Conservation (phyloP, 2,888 invertebrate species). For the Acanthococcus lagerstroemiae region DNA sequence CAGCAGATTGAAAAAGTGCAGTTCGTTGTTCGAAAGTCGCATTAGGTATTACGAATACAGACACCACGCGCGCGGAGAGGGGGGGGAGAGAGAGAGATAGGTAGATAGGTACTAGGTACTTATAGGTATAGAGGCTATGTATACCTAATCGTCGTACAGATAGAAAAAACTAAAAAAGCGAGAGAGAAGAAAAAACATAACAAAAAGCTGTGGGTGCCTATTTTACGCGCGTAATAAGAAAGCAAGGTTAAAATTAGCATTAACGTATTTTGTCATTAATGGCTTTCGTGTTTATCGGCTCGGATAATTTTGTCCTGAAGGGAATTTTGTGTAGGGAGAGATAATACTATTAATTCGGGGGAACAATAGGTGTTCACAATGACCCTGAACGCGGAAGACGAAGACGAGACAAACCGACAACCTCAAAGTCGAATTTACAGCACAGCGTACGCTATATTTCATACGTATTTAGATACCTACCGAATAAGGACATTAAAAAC, state of each 20-base stretch:
- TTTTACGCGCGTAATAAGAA: conserved; percentile 16
- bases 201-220: conserved; percentile 21
- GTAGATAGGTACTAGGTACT: no score
- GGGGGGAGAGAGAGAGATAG: no score
- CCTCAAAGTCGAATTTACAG: no score
- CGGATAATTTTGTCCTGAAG: conserved; percentile 5
- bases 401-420: neutral
- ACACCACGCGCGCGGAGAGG: no score
- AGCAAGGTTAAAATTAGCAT: conserved; percentile 29
- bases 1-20: no score
- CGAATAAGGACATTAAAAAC: no score
- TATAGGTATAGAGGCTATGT: no score
- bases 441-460: no score
- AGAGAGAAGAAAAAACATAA: neutral
- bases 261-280: conserved; percentile 24
- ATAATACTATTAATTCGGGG: conserved; percentile 14
- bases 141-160: no score
- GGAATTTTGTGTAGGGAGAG: conserved; percentile 2
- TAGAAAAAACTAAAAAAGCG: neutral
- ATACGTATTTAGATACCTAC: no score
- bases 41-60: no score
- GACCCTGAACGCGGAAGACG: conserved; percentile 9
- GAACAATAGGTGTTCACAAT: conserved; percentile 24
- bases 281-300: conserved; percentile 15
- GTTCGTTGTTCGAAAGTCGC: no score